Conservation (phyloP, 2,797 vertebrate species). For the Coregonus suidteri region DNA sequence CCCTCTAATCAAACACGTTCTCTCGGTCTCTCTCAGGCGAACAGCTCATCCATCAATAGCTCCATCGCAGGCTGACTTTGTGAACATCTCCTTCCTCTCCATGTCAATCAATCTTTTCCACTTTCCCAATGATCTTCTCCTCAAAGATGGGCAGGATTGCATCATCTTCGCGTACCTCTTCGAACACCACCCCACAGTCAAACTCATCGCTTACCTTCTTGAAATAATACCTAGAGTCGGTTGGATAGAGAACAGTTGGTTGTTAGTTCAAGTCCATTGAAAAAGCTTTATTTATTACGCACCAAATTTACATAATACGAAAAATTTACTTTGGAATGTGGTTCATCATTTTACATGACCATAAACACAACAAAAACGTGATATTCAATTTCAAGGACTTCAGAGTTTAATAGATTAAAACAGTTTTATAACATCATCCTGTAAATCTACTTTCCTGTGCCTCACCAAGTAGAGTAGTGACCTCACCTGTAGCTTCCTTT, state of each 20-base stretch:
- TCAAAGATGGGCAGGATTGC: constrained; percentile 91
- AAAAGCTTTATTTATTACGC: not conserved
- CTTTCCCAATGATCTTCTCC: constrained; percentile 97
- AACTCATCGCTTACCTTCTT: constrained; percentile 99
- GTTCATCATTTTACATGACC: not conserved
- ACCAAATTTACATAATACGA: not conserved
- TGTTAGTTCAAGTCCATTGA: not conserved
- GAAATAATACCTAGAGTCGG: constrained; percentile 89
- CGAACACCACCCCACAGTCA: constrained; percentile 96
- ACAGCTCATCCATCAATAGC: not conserved
- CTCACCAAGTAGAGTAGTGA: not conserved
- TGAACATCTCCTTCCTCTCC: constrained; percentile 37
- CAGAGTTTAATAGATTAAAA: too few species aligned
- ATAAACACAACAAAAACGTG: not conserved
- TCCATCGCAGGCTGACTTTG: constrained; percentile 50
- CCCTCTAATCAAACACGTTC: constrained; percentile 48
- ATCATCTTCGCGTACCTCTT: constrained; percentile 93
- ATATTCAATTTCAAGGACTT: too few species aligned
- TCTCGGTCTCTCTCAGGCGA: constrained; percentile 27
- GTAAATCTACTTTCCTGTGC: too few species aligned
- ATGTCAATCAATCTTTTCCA: constrained; percentile 67
- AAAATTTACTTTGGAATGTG: not conserved
- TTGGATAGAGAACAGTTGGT: not conserved
- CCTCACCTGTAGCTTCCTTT: constrained; percentile 96
- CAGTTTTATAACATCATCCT: too few species aligned